Conservation (phyloP, 1,140 invertebrate species). For the Lanistes nyassanus region DNA sequence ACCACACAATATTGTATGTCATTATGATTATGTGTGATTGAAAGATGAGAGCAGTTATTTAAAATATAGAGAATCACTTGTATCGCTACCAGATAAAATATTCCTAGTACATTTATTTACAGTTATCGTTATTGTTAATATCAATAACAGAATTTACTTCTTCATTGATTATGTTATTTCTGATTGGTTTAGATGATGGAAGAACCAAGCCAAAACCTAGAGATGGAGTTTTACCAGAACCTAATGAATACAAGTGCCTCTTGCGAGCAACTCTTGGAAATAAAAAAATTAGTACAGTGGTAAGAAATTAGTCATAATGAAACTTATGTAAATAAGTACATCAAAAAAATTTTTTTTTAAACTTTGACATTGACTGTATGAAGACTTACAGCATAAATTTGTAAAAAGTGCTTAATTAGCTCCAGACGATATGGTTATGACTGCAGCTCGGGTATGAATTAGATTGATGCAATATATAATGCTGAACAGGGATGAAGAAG, state of each 20-base stretch:
- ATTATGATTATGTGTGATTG: background rate
- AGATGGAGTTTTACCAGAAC: conserved; percentile 72
- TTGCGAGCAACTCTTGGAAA: conserved; percentile 77
- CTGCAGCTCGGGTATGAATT: too few species aligned
- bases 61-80: background rate
- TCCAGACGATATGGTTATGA: too few species aligned
- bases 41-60: too few species aligned
- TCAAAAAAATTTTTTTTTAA: too few species aligned
- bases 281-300: conserved; percentile 83
- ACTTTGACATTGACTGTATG: too few species aligned
- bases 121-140: background rate
- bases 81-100: background rate
- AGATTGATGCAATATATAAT: too few species aligned
- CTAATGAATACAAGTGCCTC: conserved; percentile 78
- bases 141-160: too few species aligned
- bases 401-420: too few species aligned
- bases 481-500: too few species aligned
- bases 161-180: background rate
- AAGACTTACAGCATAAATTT: too few species aligned
- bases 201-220: conserved; percentile 74
- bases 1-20: background rate
- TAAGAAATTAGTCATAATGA: conserved; percentile 65
- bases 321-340: too few species aligned
- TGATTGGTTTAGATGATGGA: conserved; percentile 76
- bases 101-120: background rate